Percentiles rank a stretch among this genome's conserved stretches.
These are phyloP conservation scores for Scaptomyza polygonia DNA, from an alignment of 2,888 invertebrate species.

Conservation along the genomic window DNA sequence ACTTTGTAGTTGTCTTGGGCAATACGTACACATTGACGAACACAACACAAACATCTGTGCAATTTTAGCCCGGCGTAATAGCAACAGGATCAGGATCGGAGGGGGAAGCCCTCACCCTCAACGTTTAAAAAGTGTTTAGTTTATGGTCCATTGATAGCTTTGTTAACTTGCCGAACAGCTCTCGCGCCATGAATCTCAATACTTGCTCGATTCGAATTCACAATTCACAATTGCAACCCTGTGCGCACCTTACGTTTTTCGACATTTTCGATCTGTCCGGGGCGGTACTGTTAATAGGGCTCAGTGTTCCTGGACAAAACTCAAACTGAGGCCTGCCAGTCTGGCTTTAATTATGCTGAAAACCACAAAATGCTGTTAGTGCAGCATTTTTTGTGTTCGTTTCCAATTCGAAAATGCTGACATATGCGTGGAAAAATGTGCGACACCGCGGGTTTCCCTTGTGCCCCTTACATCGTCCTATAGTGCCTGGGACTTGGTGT, in stretches of 20 bases:
- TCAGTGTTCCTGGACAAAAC: background rate
- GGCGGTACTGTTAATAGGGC: conserved; percentile 55
- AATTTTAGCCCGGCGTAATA: conserved; percentile 52
- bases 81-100: conserved; percentile 33
- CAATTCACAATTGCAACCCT: conserved; percentile 53
- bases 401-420: conserved; percentile 81
- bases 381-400: conserved; percentile 57
- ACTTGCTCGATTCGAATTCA: conserved; percentile 15
- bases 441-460: conserved; percentile 52
- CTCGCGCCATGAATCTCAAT: conserved; percentile 62
- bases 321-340: conserved; percentile 46
- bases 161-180: conserved; percentile 81
- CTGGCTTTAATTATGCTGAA: conserved; percentile 81
- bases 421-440: conserved; percentile 82
- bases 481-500: conserved; percentile 30
- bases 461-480: conserved; percentile 36
- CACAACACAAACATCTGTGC: conserved; percentile 78
- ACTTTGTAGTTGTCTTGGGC: conserved; percentile 34
- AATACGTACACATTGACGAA: conserved; percentile 9
- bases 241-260: conserved; percentile 81
- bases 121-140: conserved; percentile 83
- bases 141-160: conserved; percentile 83
- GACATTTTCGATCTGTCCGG: conserved; percentile 82
- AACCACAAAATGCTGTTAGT: conserved; percentile 82
- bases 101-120: conserved; percentile 38